These are phyloP conservation scores for Cantharis lateralis DNA, from an alignment of 2,888 invertebrate species.

Conservation along the genomic window DNA sequence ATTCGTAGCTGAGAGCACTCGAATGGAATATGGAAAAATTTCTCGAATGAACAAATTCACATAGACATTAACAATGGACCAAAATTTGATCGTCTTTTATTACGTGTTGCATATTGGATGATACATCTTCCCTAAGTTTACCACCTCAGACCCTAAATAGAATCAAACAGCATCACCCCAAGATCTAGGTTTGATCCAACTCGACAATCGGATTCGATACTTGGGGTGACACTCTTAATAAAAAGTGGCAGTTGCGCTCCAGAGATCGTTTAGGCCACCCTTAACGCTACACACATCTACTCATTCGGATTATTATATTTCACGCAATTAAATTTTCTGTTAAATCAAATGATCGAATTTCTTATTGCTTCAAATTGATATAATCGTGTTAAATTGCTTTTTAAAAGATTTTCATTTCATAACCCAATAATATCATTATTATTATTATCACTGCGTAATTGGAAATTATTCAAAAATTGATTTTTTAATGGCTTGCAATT, in stretches of 20 bases:
- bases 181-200: constrained; percentile 44
- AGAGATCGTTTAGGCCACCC: constrained; percentile 47
- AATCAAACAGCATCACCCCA: constrained; percentile 49
- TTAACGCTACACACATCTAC: constrained; percentile 41
- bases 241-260: constrained; percentile 52
- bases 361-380: constrained; percentile 31
- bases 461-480: no score
- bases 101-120: constrained; percentile 42
- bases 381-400: constrained; percentile 20
- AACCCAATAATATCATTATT: background rate
- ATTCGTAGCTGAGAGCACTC: constrained; percentile 13
- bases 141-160: constrained; percentile 51
- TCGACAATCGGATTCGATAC: constrained; percentile 47
- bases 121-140: constrained; percentile 49
- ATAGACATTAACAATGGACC: constrained; percentile 35
- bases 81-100: constrained; percentile 46
- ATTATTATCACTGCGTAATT: no score
- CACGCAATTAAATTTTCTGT: constrained; percentile 49
- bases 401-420: constrained; percentile 17
- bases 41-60: constrained; percentile 21
- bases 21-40: constrained; percentile 26
- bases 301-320: constrained; percentile 47
- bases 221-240: constrained; percentile 52
- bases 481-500: no score
- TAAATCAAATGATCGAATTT: constrained; percentile 36